A percentile compares a stretch with the other conserved stretches of the same genome.
Evolutionary conservation across 2,113 vertebrate species (phyloP).

Genomic region (Aleadryas rufinucha): DNA sequence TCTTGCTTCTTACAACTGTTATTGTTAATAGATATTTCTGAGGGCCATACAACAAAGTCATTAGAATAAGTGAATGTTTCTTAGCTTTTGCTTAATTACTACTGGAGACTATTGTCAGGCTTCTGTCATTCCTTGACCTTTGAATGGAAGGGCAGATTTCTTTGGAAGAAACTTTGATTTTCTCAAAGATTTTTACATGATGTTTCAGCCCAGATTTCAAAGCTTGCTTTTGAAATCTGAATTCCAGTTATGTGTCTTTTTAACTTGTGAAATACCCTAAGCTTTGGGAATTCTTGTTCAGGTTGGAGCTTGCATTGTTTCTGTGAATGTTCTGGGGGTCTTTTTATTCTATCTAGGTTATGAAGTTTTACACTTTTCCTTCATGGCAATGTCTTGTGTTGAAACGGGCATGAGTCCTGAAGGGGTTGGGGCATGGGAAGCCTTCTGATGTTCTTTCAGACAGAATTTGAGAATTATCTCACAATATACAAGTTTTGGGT

Average conservation of each 20-base stretch:
- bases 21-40: not conserved
- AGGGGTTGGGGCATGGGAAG: not conserved
- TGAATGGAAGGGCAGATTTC: not conserved
- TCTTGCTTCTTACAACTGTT: not conserved
- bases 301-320: not conserved
- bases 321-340: not conserved
- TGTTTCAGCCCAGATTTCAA: not conserved
- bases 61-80: not conserved
- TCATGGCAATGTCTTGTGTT: not conserved
- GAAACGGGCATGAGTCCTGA: not conserved
- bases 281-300: not conserved
- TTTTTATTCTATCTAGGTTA: not conserved
- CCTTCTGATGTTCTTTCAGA: not conserved
- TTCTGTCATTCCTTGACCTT: not conserved
- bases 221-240: not conserved
- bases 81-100: not conserved
- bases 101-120: not conserved
- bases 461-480: not conserved
- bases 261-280: not conserved
- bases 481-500: not conserved
- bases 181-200: not conserved
- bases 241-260: not conserved
- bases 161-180: not conserved
- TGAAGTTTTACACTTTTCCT: not conserved
- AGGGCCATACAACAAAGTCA: not conserved